Evolutionary conservation across 2,797 vertebrate genomes (phyloP).

Genomic region (Hoplostethus mediterraneus): DNA sequence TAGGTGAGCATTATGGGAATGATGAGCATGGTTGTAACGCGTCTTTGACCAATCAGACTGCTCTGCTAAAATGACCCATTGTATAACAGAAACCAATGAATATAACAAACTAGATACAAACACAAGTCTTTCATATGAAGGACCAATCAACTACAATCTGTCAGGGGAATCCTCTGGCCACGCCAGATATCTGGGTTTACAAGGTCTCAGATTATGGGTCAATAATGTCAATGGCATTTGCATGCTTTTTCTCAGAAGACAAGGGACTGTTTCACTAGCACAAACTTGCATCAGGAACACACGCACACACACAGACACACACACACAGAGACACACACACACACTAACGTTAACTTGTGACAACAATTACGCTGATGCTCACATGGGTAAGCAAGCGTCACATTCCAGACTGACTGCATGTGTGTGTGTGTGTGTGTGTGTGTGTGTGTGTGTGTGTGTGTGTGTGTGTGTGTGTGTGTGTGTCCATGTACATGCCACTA

Average conservation of each 20-base stretch:
- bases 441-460: background rate
- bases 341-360: conserved; percentile 57
- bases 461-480: background rate
- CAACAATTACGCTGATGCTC: conserved; percentile 59
- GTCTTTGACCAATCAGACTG: too few species aligned
- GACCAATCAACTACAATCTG: too few species aligned
- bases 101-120: too few species aligned
- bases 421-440: background rate
- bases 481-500: too few species aligned
- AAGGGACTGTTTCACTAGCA: conserved; percentile 22
- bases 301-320: conserved; percentile 4
- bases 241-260: background rate
- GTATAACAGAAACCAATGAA: too few species aligned
- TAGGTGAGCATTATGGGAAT: too few species aligned
- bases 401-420: conserved; percentile 40
- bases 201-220: background rate
- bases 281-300: conserved; percentile 24
- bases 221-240: conserved; percentile 16
- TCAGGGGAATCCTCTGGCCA: background rate
- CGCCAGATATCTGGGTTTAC: background rate
- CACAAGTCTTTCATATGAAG: too few species aligned
- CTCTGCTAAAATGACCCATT: too few species aligned
- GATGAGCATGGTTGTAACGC: too few species aligned
- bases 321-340: conserved; percentile 19
- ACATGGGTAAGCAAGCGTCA: conserved; percentile 34